Conservation (phyloP, 1,140 invertebrate genomes). For the Bombus terrestris region DNA sequence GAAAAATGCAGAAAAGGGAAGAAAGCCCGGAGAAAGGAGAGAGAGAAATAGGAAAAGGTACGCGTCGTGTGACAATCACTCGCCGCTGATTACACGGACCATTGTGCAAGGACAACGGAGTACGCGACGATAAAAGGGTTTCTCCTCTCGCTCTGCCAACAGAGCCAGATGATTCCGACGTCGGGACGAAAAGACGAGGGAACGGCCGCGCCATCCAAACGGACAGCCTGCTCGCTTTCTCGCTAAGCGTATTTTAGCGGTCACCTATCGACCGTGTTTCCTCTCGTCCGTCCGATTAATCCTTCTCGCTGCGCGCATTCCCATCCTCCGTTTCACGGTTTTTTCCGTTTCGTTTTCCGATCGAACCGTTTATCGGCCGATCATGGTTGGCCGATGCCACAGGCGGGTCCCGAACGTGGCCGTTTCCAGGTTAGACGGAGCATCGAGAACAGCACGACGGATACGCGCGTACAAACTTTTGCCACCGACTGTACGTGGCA, state of each 20-base stretch:
- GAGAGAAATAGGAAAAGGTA: conserved; percentile 30
- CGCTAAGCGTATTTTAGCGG: background rate
- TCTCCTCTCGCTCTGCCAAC: background rate
- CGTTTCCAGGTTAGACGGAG: accelerated
- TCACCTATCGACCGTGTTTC: background rate
- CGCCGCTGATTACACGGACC: conserved; percentile 74
- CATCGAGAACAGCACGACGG: too few species aligned
- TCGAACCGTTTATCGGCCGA: too few species aligned
- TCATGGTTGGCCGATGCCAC: too few species aligned
- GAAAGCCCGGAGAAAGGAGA: conserved; percentile 21
- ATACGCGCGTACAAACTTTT: too few species aligned
- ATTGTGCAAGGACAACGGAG: conserved; percentile 72
- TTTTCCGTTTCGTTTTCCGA: background rate
- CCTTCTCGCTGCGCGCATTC: too few species aligned
- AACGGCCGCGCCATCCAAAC: background rate
- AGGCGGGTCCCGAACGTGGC: accelerated
- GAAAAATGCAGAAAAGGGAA: conserved; percentile 51
- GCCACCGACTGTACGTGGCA: too few species aligned
- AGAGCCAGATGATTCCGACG: conserved; percentile 26
- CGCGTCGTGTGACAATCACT: conserved; percentile 69
- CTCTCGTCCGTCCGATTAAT: background rate
- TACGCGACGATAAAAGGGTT: conserved; percentile 50
- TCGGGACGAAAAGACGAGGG: conserved; percentile 2
- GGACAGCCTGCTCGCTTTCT: background rate
- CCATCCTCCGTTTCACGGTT: background rate